Base-by-base conservation (phyloP, 1,140 invertebrate species). In the Heliconius hewitsoni region DNA sequence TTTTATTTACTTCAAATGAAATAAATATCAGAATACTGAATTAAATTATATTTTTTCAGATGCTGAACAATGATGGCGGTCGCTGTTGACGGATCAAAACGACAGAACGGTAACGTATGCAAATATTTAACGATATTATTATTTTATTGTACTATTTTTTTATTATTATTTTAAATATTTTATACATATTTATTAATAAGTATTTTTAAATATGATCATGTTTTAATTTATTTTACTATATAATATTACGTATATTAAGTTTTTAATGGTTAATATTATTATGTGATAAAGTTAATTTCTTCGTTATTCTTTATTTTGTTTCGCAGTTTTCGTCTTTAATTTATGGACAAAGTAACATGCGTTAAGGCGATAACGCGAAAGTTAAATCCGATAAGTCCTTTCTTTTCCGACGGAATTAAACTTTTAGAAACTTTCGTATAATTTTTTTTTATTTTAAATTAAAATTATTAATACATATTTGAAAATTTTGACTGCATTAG, bases 1-100 rank as follows among this genome's bases (percentile, higher is more conserved):
- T 81, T 71, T 71, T 71, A 52, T 81, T 79, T 75, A 76, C 39
- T 9, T 57, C 0, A 76, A 77, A 50, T 76, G 13, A 77, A 81
- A 23, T 75, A 77, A 81, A 23, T 75, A 27, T 70, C 60, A 18
- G 37, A 71, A 77, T 72, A 57, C 57, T 75, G 72, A 78, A 73
- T 80, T 73, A 27, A 11, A 57, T 73, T 84, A 78, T 84, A 74
- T 83, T 73, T 82, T 91, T 90, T 84, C 87, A 91, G 89, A 89
- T 83, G 85, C 83, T 52, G 83, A 13, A 39, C 18, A 0, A 66
- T 16, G 27, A 27, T 6, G n/a, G 18, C 8, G 37, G 57, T 18
- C n/a, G 11, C 39, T 70, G 34, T 57, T 6, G 72, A 16, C 37
- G n/a, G n/a, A n/a, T n/a, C n/a, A n/a, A n/a, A n/a, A n/a, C n/a